Conservation (phyloP, 1,140 invertebrate species). For the Ladona fulva region DNA sequence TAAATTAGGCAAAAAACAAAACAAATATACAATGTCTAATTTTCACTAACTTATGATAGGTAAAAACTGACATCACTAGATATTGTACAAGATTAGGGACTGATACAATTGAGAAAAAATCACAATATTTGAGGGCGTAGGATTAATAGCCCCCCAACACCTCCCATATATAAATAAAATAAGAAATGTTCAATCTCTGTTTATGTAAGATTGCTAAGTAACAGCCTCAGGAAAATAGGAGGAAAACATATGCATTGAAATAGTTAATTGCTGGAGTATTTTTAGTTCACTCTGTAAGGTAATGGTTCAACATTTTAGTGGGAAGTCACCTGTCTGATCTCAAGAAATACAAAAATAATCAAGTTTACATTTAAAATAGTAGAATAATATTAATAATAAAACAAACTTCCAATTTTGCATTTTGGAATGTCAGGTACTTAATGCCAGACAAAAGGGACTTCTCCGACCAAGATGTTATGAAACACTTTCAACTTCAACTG, state of each 20-base stretch:
- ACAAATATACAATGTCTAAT: slow-evolving; percentile 4
- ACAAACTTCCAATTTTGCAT: slow-evolving; percentile 6
- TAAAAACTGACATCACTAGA: not conserved
- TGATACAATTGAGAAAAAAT: not conserved
- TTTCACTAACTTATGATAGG: not conserved
- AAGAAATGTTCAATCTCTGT: not conserved
- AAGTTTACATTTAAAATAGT: not conserved
- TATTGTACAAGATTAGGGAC: not conserved
- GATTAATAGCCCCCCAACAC: slow-evolving; percentile 8
- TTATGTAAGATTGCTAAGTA: not conserved
- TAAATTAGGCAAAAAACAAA: slow-evolving; percentile 7
- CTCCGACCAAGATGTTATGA: not conserved
- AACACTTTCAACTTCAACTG: no score
- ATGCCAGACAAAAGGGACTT: not conserved
- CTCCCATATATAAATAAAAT: slow-evolving; percentile 7
- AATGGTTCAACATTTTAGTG: not conserved
- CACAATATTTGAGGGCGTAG: not conserved
- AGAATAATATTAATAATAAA: slow-evolving; percentile 11
- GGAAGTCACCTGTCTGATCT: not conserved
- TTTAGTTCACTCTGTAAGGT: not conserved
- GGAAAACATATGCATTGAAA: not conserved
- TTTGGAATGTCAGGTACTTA: slow-evolving; percentile 9
- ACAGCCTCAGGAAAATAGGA: not conserved
- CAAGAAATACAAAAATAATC: not conserved
- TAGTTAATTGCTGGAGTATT: not conserved